phyloP scores from a whole-genome alignment of 2,797 vertebrate genomes.

The Cuculus canorus region DNA sequence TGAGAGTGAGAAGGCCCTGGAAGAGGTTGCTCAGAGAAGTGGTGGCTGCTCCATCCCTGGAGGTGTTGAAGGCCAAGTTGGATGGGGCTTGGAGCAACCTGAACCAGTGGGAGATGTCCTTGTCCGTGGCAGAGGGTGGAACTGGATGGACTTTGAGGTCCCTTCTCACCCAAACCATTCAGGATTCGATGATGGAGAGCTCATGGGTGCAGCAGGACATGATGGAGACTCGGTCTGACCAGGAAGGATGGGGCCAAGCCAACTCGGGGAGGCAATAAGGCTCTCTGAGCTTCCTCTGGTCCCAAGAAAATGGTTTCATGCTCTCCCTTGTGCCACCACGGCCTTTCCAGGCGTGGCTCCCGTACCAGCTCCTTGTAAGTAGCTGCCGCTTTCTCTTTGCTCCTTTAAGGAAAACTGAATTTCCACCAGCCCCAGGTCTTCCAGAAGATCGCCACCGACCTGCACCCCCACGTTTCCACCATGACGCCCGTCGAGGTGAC shows the following conservation, averaged over 20 bases:
- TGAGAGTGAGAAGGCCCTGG: too few relatives aligned
- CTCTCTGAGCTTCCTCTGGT: not conserved
- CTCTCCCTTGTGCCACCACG: not conserved
- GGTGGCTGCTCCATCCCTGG: too few relatives aligned
- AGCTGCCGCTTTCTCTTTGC: not conserved
- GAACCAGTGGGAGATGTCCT: too few relatives aligned
- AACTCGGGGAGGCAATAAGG: rapidly evolving
- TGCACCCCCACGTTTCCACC: slow-evolving; percentile 78
- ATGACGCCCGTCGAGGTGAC: slow-evolving; percentile 76
- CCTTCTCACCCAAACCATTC: too few relatives aligned
- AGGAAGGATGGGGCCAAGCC: not conserved
- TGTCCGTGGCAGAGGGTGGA: too few relatives aligned
- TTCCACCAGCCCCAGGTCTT: slow-evolving; percentile 88
- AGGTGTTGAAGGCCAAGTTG: too few relatives aligned
- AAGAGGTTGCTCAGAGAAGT: too few relatives aligned
- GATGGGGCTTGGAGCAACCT: too few relatives aligned
- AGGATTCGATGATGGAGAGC: not conserved
- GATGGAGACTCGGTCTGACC: not conserved
- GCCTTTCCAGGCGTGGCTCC: rapidly evolving
- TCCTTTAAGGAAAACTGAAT: slow-evolving; percentile 84
- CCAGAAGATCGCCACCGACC: slow-evolving; percentile 83
- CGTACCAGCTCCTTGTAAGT: not conserved
- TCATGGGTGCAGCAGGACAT: not conserved
- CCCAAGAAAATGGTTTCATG: rapidly evolving
- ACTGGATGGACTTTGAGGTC: too few relatives aligned